Evolutionary conservation across 2,888 invertebrate genomes (phyloP), one percentile per base, ranked within the genome.

Genomic region (Julus scandinavius): DNA sequence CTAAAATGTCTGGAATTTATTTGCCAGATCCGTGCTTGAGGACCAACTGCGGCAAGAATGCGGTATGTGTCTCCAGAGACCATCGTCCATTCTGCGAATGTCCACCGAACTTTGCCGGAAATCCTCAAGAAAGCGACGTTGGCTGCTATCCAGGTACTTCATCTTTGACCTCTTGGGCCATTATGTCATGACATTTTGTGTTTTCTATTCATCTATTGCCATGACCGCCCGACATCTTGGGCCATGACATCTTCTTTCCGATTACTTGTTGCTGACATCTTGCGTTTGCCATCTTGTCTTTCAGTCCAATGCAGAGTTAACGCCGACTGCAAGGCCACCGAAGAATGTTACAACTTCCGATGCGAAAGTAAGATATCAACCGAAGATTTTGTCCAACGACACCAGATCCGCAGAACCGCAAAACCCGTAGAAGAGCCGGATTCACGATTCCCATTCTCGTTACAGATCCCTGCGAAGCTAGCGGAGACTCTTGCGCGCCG

Each of bases 71-170:
- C 58, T 95, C 96, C 0, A 93, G 94, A 40, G 95, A 95, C 89
- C 97, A 97, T 91, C 94, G 93, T 87, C 94, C 96, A 0, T 93
- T 94, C 40, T 97, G 97, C 91, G 93, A 94, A 58, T 97, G 97
- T 92, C 95, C 96, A 72, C 94, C 95, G 89, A 97, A 97, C 38
- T 95, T 95, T 91, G 93, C 97, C 50, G 97, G 97, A 11, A 91
- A 90, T 80, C 90, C 91, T 0, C 89, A 89, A 13, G 96, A 96
- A 91, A 93, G 93, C 88, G 94, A 94, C 87, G 94, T 96, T 87
- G 97, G 97, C 58, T 97, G 97, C 91, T 97, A 96, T 92, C 96
- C 96, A 92, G 89, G 89, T 89, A 88, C 88, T 83, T 86, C 9
- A 2, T 88, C 13, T n/a, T 29, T 29, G 29, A 20, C 20, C 7